Evolutionary conservation across 2,113 vertebrate genomes (phyloP).

Genomic region (Gracilinanus agilis): DNA sequence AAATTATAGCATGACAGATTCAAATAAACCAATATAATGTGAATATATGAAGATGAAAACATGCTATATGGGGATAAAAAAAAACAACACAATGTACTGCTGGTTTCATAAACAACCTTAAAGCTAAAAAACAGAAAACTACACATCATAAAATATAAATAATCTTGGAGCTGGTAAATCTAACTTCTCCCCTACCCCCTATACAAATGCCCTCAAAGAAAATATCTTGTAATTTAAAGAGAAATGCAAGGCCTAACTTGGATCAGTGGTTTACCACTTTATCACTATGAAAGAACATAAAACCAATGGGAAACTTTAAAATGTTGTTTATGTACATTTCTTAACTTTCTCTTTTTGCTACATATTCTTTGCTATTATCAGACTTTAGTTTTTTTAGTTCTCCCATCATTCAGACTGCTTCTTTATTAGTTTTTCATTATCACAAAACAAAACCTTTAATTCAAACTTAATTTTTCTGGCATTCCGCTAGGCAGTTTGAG

Average conservation of each 20-base stretch:
- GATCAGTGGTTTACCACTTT: not conserved
- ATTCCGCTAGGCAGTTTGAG: not conserved
- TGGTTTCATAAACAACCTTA: conserved; percentile 43
- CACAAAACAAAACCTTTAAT: not conserved
- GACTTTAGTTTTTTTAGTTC: not conserved
- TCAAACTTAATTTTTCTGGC: not conserved
- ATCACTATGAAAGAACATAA: not conserved
- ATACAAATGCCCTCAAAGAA: not conserved
- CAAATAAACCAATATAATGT: not conserved
- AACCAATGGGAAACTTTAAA: not conserved
- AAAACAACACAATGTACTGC: not conserved
- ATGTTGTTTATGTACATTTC: not conserved
- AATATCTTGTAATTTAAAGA: not conserved
- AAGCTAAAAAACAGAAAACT: conserved; percentile 43
- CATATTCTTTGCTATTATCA: not conserved
- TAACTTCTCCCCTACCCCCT: not conserved
- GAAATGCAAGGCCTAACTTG: not conserved
- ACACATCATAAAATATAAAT: conserved; percentile 12
- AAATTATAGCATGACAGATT: conserved; percentile 34
- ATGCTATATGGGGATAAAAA: conserved; percentile 8
- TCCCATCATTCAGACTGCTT: conserved; percentile 3
- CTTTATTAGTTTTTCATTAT: conserved; percentile 30
- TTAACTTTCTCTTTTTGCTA: not conserved
- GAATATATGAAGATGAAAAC: not conserved
- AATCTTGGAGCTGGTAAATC: not conserved